These are phyloP conservation scores for Petrophora chlorosata DNA, from an alignment of 2,888 invertebrate species.

Conservation along the genomic window DNA sequence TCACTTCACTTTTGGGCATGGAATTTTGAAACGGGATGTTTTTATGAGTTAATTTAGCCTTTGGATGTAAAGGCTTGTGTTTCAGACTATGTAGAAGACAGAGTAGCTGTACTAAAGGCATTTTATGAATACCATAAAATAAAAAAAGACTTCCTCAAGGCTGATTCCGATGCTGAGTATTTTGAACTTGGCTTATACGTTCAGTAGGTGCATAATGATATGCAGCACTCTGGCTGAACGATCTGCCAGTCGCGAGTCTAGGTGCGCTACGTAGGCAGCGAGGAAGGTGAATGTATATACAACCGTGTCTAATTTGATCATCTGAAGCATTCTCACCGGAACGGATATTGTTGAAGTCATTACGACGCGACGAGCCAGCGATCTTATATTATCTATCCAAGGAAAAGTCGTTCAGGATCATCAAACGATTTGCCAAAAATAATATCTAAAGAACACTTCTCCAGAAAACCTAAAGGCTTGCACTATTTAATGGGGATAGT, in stretches of 20 bases:
- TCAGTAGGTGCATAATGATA: background rate
- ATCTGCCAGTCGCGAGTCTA: background rate
- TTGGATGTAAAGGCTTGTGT: too few species aligned
- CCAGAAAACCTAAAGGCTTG: background rate
- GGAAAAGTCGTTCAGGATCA: background rate
- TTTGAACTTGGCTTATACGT: too few species aligned
- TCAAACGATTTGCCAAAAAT: constrained; percentile 1
- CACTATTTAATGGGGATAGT: background rate
- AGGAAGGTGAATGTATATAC: constrained; percentile 12
- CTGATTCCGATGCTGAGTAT: too few species aligned
- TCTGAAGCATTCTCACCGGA: constrained; percentile 13
- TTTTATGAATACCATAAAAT: too few species aligned
- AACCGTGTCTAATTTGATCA: constrained; percentile 19
- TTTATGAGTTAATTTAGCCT: background rate
- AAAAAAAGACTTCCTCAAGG: too few species aligned
- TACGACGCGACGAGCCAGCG: constrained; percentile 3
- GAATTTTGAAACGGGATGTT: background rate
- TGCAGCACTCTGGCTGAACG: constrained; percentile 5
- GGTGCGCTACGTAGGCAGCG: constrained; percentile 1
- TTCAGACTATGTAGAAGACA: too few species aligned
- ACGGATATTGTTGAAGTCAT: constrained; percentile 13
- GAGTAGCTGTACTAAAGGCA: too few species aligned
- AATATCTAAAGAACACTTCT: constrained; percentile 10
- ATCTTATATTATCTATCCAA: constrained; percentile 11
- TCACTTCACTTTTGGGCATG: background rate